phyloP scores from a whole-genome alignment of 1,140 invertebrate genomes.

The Phthorimaea operculella region DNA sequence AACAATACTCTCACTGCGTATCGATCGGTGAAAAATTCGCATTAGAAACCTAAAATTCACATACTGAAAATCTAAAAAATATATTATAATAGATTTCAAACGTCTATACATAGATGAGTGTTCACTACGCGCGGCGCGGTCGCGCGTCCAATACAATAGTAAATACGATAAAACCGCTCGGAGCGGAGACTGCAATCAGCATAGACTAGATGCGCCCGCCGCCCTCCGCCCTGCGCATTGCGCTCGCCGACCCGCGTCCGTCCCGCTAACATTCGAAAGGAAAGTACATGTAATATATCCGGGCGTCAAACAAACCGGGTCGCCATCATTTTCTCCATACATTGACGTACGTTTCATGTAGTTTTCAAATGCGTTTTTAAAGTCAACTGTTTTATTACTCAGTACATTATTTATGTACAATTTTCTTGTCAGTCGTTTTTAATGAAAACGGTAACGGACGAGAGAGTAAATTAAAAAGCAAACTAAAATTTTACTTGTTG shows the following conservation, averaged over 20 bases:
- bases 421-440: too few species aligned
- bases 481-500: too few species aligned
- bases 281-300: conserved; percentile 32
- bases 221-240: not conserved
- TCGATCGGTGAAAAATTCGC: conserved; percentile 61
- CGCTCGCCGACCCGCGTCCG: not conserved
- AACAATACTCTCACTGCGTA: conserved; percentile 57
- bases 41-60: conserved; percentile 64
- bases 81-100: conserved; percentile 66
- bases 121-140: conserved; percentile 54
- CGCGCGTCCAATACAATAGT: conserved; percentile 43
- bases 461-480: too few species aligned
- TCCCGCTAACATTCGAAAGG: conserved; percentile 34
- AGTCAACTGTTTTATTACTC: too few species aligned
- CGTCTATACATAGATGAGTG: conserved; percentile 66
- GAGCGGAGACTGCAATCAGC: not conserved
- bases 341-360: too few species aligned
- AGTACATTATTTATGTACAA: too few species aligned
- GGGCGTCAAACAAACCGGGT: too few species aligned
- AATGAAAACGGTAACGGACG: too few species aligned
- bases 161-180: conserved; percentile 40
- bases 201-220: not conserved
- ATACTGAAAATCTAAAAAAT: conserved; percentile 65
- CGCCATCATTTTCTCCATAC: too few species aligned
- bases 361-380: too few species aligned